phyloP scores from a whole-genome alignment of 2,888 invertebrate species.

The Diarsia brunnea region DNA sequence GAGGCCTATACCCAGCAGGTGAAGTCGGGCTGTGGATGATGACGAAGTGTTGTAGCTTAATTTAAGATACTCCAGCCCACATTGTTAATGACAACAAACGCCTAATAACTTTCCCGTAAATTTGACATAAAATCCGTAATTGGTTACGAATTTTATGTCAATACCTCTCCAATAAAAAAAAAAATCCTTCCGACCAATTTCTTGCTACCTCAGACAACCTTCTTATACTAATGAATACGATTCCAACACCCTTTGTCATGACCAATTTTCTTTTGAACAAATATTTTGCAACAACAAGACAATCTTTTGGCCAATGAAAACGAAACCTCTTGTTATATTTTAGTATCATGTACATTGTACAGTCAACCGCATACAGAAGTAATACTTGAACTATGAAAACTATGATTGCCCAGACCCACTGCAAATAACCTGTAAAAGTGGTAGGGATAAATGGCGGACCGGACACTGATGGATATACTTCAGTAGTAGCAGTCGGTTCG shows the following conservation, averaged over 20 bases:
- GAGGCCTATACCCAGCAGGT: no score
- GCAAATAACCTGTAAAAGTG: background rate
- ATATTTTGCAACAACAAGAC: conserved; percentile 16
- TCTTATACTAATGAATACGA: conserved; percentile 10
- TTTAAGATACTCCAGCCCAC: background rate
- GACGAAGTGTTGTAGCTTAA: background rate
- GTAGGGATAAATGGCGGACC: background rate
- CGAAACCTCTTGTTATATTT: conserved; percentile 31
- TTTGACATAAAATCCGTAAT: background rate
- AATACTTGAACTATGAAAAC: background rate
- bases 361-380: background rate
- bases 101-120: background rate
- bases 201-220: background rate
- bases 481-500: background rate
- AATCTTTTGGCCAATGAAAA: conserved; percentile 18
- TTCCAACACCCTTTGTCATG: conserved; percentile 11
- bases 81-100: background rate
- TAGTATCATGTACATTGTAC: background rate
- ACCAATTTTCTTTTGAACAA: background rate
- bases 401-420: background rate
- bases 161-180: no score
- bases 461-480: background rate
- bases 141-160: no score
- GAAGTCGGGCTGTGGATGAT: no score
- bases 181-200: background rate